Evolutionary conservation across 2,113 vertebrate genomes (phyloP), one percentile per base, ranked within the genome.

Genomic region (Butorides virescens): DNA sequence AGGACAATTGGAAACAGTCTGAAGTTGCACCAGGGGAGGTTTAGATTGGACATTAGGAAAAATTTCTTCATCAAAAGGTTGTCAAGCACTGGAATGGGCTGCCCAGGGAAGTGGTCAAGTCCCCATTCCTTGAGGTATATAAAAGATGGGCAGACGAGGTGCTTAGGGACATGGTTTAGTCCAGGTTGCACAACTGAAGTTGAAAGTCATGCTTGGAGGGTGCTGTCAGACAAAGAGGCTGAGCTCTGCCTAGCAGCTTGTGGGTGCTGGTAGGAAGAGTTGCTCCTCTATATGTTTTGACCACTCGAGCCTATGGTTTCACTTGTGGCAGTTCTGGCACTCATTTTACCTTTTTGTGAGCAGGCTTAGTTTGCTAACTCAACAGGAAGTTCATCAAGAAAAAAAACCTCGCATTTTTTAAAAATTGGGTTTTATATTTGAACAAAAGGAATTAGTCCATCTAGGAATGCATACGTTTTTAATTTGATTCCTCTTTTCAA

Each of bases 351-450:
- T 21, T 32, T 66, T 30, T 10, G 13, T 53, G 61, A 63, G 9
- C 2, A 0, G 2, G 7, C 58, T 87, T 22, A 3, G 10, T 32
- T 80, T 30, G 32, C 50, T 22, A 71, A 49, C 14, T 53, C 42
- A 44, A 29, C 1, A 6, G 53, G 13, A 56, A 70, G 17, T 22
- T 63, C 42, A 17, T 46, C 8, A 44, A 61, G 13, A 18, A 88
- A n/a, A 66, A 11, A 49, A 27, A 4, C 42, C 42, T 13, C 42
- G 3, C 1, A 14, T 1, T 3, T 42, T 74, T 2, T 1, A 44
- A 73, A 21, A 77, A 22, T 6, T 18, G 11, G 1, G 3, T 2
- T 1, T 83, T 39, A 7, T 15, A 23, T 21, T 14, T 44, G 22
- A 90, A 58, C 9, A 25, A 71, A 82, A 82, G 5, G 19, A 49